Evolutionary conservation across 2,888 invertebrate species (phyloP).

Genomic region (Nudaria mundana): DNA sequence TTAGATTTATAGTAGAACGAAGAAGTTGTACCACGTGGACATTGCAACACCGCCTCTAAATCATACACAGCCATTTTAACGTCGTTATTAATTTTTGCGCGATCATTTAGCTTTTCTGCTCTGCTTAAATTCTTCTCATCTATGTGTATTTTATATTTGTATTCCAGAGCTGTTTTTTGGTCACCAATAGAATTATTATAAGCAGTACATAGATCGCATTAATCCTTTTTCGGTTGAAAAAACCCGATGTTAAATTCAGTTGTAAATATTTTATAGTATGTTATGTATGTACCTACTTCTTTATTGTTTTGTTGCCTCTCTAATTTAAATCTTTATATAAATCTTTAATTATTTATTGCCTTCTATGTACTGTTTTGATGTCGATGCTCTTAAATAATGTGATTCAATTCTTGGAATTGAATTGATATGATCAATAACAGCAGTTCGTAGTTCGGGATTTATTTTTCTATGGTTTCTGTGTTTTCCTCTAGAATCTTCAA

Average conservation of each 20-base stretch:
- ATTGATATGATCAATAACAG: constrained; percentile 7
- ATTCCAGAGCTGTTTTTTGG: not conserved
- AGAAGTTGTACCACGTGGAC: not conserved
- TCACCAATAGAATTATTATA: not conserved
- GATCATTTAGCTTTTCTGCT: not conserved
- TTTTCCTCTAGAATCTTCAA: constrained; percentile 9
- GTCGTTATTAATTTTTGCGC: not conserved
- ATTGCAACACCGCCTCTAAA: not conserved
- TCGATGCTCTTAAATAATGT: no score
- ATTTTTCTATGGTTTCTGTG: constrained; percentile 6
- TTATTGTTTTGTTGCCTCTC: not conserved
- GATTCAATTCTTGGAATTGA: constrained; percentile 13
- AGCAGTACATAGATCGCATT: not conserved
- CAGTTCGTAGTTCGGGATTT: not conserved
- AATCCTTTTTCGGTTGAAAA: no score
- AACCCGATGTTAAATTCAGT: not conserved
- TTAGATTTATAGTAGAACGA: not conserved
- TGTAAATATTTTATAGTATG: constrained; percentile 4
- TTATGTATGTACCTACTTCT: constrained; percentile 3
- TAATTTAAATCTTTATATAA: constrained; percentile 19
- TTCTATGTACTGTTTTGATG: constrained; percentile 26
- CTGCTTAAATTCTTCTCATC: not conserved
- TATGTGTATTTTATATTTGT: not conserved
- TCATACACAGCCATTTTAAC: not conserved
- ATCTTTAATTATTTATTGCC: constrained; percentile 33